Evolutionary conservation across 2,888 invertebrate species (phyloP), one percentile per base, ranked within the genome.

Genomic region (Dexiosoma caninum): DNA sequence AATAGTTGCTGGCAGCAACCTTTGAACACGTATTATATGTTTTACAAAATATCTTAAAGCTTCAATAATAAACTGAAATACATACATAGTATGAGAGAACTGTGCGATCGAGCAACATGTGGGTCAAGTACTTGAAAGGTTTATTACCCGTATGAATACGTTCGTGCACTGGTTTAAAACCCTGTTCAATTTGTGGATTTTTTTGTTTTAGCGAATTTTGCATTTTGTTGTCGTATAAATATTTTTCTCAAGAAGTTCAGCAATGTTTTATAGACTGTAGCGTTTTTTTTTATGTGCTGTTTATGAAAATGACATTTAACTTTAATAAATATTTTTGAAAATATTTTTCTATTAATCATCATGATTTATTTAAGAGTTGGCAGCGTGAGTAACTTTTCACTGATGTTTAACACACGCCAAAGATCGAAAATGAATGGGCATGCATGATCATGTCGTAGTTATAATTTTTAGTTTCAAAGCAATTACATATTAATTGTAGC

Each of bases 71-170:
- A 44, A 5, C 62, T 69, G 35, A n/a, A 44, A 27, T n/a, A 21
- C 9, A n/a, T 35, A n/a, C n/a, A n/a, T n/a, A n/a, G 69, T 23
- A 14, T 32, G 51, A 30, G 46, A 57, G 66, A 57, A 49, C 67
- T 78, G 75, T 75, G 71, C 70, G 71, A 78, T 75, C 75, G 71
- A 82, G 57, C 70, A 62, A 67, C 60, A 67, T 67, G 78, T 82
- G 81, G 78, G 78, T 82, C 78, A 78, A 82, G 78, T 78, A 76
- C 78, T 78, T 82, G 71, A 71, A 78, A 82, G 71, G 69, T 75
- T 71, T 70, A 53, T 53, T 60, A 51, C 32, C 66, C 37, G 53
- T 49, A 8, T 9, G 16, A 23, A 16, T 23, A 21, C 67, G 53
- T 40, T n/a, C 21, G 27, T 30, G 16, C 21, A 8, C 21, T 10